Evolutionary conservation across 2,888 invertebrate species (phyloP).

Genomic region (Clivina fossor): DNA sequence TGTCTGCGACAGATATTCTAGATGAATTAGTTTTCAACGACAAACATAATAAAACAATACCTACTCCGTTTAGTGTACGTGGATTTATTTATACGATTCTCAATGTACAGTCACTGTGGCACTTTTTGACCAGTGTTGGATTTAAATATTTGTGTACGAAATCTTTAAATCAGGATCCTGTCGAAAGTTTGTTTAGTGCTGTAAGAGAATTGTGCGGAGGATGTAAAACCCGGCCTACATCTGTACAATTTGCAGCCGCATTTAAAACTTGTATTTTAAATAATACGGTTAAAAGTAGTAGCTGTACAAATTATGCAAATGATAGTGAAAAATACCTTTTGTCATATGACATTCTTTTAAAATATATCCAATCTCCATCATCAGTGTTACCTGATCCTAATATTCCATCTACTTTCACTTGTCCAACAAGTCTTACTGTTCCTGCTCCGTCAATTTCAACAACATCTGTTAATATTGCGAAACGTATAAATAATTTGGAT

Average conservation of each 20-base stretch:
- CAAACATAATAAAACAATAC: background rate
- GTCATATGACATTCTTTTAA: conserved; percentile 1
- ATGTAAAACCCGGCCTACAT: conserved; percentile 8
- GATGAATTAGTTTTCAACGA: background rate
- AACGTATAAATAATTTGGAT: too few species aligned
- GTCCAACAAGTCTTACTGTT: too few species aligned
- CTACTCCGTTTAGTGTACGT: conserved; percentile 1
- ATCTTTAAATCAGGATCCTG: conserved; percentile 14
- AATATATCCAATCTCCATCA: too few species aligned
- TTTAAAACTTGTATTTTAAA: conserved; percentile 13
- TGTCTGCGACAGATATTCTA: background rate
- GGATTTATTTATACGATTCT: background rate
- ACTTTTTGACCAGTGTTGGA: background rate
- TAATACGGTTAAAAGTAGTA: conserved; percentile 6
- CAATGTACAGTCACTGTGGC: conserved; percentile 1
- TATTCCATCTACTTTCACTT: too few species aligned
- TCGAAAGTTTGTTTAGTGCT: conserved; percentile 9
- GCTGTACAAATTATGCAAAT: conserved; percentile 5
- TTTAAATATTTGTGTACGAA: conserved; percentile 2
- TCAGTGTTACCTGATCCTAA: too few species aligned
- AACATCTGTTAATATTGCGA: too few species aligned
- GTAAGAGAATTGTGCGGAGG: conserved; percentile 7
- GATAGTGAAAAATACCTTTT: conserved; percentile 1
- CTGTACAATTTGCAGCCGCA: conserved; percentile 1
- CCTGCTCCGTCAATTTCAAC: too few species aligned